phyloP scores from a whole-genome alignment of 2,113 vertebrate species.

The Falco punctatus region DNA sequence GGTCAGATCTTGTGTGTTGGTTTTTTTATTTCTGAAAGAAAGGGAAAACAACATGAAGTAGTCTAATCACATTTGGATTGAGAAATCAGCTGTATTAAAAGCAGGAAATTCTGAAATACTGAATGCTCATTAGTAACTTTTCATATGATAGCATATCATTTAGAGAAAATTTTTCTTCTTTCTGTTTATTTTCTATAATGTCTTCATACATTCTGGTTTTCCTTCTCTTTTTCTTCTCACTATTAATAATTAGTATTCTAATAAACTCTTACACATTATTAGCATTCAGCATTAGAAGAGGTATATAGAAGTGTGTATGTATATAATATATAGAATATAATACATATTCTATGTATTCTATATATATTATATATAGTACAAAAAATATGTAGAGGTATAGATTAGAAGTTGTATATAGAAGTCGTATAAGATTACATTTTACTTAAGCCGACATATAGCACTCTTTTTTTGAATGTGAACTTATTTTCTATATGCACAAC shows the following conservation, averaged over 20 bases:
- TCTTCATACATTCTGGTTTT: neutral
- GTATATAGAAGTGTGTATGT: neutral
- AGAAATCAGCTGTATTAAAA: neutral
- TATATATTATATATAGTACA: too few species aligned
- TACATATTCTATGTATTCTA: too few species aligned
- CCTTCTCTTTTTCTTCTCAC: neutral
- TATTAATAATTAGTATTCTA: neutral
- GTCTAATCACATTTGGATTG: neutral
- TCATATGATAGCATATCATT: neutral
- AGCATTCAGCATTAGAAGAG: neutral
- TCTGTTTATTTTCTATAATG: neutral
- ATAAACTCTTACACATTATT: neutral
- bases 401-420: neutral
- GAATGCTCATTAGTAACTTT: neutral
- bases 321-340: too few species aligned
- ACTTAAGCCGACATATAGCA: neutral
- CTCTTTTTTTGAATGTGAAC: neutral
- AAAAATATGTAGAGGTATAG: too few species aligned
- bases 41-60: neutral
- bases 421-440: neutral
- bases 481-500: neutral
- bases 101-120: neutral
- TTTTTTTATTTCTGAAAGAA: neutral
- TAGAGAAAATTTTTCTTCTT: neutral
- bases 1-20: too few species aligned